Evolutionary conservation across 2,888 invertebrate species (phyloP).

Genomic region (Drosophila differens): DNA sequence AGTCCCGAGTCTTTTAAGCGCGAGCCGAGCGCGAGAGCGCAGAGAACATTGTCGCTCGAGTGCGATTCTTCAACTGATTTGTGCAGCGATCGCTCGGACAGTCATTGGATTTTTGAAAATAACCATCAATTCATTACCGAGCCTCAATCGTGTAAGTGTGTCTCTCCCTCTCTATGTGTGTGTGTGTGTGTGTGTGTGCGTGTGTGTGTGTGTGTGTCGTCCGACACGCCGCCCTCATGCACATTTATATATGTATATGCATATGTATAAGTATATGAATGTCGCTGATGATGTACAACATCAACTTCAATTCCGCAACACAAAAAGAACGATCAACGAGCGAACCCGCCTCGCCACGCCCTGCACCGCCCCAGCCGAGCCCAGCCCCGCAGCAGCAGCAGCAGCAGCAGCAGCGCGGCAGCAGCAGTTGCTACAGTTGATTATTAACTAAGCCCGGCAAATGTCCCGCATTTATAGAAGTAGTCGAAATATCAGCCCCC

Average conservation of each 20-base stretch:
- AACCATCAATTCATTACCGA: constrained; percentile 78
- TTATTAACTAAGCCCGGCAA: constrained; percentile 77
- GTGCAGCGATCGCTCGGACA: constrained; percentile 83
- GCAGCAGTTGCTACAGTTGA: constrained; percentile 53
- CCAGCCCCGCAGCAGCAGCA: constrained; percentile 7
- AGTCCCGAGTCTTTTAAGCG: constrained; percentile 11
- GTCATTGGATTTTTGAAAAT: constrained; percentile 85
- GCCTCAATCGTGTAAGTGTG: constrained; percentile 24
- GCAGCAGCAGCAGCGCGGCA: constrained; percentile 7
- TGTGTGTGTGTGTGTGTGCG: constrained; percentile 24
- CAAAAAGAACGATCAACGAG: constrained; percentile 42
- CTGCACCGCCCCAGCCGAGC: constrained; percentile 14
- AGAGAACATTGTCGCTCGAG: constrained; percentile 81
- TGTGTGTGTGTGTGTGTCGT: constrained; percentile 9
- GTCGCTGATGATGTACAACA: constrained; percentile 54
- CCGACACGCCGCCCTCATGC: constrained; percentile 72
- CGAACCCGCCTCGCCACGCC: constrained; percentile 30
- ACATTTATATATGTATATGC: constrained; percentile 2
- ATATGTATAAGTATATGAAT: constrained; percentile 7
- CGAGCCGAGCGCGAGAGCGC: constrained; percentile 37
- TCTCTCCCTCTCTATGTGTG: constrained; percentile 14
- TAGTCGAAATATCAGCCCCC: constrained; percentile 35
- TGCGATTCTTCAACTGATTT: constrained; percentile 85
- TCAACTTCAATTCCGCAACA: constrained; percentile 76
- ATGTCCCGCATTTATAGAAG: constrained; percentile 71